Evolutionary conservation across 1,140 invertebrate genomes (phyloP).

Genomic region (Tribolium madens): DNA sequence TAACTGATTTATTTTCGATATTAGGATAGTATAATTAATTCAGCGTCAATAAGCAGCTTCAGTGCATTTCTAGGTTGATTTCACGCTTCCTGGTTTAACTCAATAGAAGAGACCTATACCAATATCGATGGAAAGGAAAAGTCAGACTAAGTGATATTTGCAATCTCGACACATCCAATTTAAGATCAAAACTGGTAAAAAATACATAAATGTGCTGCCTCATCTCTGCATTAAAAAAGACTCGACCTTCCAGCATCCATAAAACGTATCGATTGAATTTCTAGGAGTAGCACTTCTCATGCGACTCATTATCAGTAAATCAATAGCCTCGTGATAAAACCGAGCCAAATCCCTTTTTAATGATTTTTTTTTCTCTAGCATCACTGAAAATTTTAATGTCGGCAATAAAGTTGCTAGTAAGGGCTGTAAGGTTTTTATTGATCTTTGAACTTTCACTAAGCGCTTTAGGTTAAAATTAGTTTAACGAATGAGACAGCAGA

Average conservation of each 20-base stretch:
- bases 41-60: constrained; percentile 32
- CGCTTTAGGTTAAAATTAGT: constrained; percentile 21
- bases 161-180: constrained; percentile 7
- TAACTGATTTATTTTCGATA: constrained; percentile 5
- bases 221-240: not conserved
- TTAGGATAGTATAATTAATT: constrained; percentile 21
- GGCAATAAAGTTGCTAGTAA: constrained; percentile 30
- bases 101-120: constrained; percentile 15
- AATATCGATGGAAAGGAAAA: constrained; percentile 25
- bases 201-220: not conserved
- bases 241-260: not conserved
- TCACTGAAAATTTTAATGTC: constrained; percentile 32
- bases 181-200: not conserved
- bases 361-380: constrained; percentile 25
- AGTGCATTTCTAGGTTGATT: constrained; percentile 37
- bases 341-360: constrained; percentile 9
- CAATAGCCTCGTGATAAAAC: constrained; percentile 3
- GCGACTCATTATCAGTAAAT: constrained; percentile 22
- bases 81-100: constrained; percentile 24
- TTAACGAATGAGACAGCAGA: not conserved
- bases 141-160: constrained; percentile 24
- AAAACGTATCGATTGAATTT: not conserved
- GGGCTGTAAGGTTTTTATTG: constrained; percentile 16
- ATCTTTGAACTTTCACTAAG: constrained; percentile 28
- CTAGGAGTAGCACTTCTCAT: constrained; percentile 1